phyloP scores from a whole-genome alignment of 2,113 vertebrate genomes.

The Amazona guildingii region DNA sequence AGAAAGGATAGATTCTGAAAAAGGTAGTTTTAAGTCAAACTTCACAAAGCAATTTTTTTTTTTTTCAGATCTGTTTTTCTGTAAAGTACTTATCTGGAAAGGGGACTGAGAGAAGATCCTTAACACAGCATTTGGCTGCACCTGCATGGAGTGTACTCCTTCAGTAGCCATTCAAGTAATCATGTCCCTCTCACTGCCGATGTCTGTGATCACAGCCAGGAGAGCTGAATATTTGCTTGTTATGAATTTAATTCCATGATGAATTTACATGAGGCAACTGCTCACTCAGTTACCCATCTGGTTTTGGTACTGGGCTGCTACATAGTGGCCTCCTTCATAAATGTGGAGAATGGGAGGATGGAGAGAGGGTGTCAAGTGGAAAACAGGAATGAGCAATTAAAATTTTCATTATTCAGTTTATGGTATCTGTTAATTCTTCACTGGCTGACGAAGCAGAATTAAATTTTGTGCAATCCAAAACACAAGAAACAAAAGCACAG shows the following conservation, averaged over 20 bases:
- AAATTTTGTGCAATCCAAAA: neutral
- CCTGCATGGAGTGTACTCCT: neutral
- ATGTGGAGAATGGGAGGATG: neutral
- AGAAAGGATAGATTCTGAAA: neutral
- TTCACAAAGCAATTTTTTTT: neutral
- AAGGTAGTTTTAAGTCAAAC: neutral
- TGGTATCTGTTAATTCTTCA: neutral
- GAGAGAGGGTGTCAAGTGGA: neutral
- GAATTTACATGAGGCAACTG: neutral
- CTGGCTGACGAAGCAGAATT: neutral
- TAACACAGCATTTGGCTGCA: neutral
- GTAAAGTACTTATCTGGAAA: neutral
- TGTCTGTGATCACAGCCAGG: neutral
- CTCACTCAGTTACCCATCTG: neutral
- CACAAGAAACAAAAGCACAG: neutral
- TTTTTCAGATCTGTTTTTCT: neutral
- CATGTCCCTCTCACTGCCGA: neutral
- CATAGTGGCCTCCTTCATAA: constrained; percentile 23
- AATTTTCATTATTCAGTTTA: neutral
- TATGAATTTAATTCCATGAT: neutral
- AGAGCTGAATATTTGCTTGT: neutral
- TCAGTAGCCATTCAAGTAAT: neutral
- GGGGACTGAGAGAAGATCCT: neutral
- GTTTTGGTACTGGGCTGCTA: constrained; percentile 42
- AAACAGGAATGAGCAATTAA: neutral